Evolutionary conservation across 2,113 vertebrate genomes (phyloP).

Genomic region (Solenodon paradoxus): DNA sequence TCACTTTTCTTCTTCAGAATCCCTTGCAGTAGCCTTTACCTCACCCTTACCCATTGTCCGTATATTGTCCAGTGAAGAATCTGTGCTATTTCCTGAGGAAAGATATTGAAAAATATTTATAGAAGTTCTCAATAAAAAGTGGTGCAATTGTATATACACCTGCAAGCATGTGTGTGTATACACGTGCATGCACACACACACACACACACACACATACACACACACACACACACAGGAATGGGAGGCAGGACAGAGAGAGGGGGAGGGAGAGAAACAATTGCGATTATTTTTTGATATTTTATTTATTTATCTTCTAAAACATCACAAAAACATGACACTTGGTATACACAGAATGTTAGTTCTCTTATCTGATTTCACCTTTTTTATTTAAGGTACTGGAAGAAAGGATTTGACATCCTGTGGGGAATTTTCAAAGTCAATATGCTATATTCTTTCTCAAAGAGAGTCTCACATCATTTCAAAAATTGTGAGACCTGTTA

Average conservation of each 20-base stretch:
- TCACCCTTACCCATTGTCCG: not conserved
- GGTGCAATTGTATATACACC: not conserved
- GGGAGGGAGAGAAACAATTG: not conserved
- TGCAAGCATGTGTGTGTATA: not conserved
- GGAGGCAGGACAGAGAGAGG: not conserved
- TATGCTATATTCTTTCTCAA: not conserved
- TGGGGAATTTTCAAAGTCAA: not conserved
- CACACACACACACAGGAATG: accelerated
- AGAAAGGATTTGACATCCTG: not conserved
- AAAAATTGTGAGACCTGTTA: not conserved
- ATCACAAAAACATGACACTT: not conserved
- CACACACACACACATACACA: accelerated
- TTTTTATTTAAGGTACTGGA: not conserved
- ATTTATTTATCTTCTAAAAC: not conserved
- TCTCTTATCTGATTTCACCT: not conserved
- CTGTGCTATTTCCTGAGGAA: not conserved
- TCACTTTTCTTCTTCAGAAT: not conserved
- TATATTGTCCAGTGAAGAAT: not conserved
- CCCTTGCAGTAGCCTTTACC: not conserved
- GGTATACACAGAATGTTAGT: not conserved
- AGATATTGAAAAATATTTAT: not conserved
- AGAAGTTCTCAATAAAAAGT: not conserved
- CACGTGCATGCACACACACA: accelerated
- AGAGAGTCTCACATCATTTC: not conserved
- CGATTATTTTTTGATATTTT: not conserved